phyloP scores from a whole-genome alignment of 2,113 vertebrate species.

The Onychostruthus taczanowskii region DNA sequence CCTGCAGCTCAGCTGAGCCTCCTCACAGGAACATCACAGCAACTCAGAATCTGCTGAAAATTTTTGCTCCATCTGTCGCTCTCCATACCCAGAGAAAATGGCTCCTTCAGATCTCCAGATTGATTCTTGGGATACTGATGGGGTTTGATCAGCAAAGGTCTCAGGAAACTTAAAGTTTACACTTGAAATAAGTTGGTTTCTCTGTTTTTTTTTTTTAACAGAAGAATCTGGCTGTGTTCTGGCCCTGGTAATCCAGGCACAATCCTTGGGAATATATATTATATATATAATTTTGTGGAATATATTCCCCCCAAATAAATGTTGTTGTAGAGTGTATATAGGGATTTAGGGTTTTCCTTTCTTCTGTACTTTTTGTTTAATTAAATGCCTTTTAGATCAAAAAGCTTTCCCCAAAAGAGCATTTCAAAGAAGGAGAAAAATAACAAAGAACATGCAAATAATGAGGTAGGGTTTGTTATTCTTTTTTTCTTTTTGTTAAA shows the following conservation, averaged over 20 bases:
- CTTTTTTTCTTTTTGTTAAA: background rate
- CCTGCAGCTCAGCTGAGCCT: background rate
- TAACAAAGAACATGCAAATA: background rate
- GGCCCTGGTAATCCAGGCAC: background rate
- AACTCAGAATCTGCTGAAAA: background rate
- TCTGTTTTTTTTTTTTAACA: background rate
- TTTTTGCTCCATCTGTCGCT: conserved; percentile 14
- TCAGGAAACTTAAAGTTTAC: background rate
- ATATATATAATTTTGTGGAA: background rate
- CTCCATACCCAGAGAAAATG: background rate
- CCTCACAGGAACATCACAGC: background rate
- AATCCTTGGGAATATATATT: background rate
- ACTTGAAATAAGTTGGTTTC: background rate
- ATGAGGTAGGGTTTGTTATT: background rate
- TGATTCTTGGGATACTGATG: background rate
- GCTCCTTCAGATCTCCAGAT: background rate
- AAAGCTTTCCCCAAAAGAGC: background rate
- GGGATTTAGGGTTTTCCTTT: background rate
- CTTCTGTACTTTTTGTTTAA: accelerated
- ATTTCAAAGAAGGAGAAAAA: background rate
- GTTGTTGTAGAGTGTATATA: background rate
- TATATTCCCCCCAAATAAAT: background rate
- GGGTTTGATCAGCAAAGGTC: background rate
- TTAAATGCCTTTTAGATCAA: background rate
- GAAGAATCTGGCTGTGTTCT: background rate